Conservation (phyloP, 1,140 invertebrate species). For the Cyclina sinensis region DNA sequence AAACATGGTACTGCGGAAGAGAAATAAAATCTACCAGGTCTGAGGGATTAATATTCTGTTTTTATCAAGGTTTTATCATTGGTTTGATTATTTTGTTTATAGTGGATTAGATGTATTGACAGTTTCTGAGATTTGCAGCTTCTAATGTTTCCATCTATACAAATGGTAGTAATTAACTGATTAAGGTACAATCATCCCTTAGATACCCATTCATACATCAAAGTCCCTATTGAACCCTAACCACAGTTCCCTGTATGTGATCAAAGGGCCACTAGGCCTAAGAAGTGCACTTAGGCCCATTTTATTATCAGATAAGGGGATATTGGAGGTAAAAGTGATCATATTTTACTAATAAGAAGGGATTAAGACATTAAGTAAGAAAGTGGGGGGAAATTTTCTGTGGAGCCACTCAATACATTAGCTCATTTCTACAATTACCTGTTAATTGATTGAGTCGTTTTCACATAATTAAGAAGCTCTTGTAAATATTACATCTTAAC, state of each 20-base stretch:
- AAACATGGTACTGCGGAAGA: neutral
- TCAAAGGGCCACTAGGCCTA: slow-evolving; percentile 24
- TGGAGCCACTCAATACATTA: neutral
- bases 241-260: slow-evolving; percentile 14
- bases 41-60: slow-evolving; percentile 2
- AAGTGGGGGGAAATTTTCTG: neutral
- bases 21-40: neutral
- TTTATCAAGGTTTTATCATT: slow-evolving; percentile 3
- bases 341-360: slow-evolving; percentile 12
- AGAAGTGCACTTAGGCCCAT: neutral
- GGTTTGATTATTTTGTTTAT: slow-evolving; percentile 12
- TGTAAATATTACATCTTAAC: no score
- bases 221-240: slow-evolving; percentile 36
- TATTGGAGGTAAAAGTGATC: neutral
- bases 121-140: slow-evolving; percentile 30
- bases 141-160: slow-evolving; percentile 44
- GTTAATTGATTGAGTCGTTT: neutral
- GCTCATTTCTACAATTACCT: slow-evolving; percentile 8
- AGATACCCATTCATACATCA: slow-evolving; percentile 41
- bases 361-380: slow-evolving; percentile 28
- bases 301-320: slow-evolving; percentile 10
- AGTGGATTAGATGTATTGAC: slow-evolving; percentile 39
- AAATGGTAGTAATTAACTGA: slow-evolving; percentile 62
- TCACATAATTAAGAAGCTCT: neutral
- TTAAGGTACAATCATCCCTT: slow-evolving; percentile 33